Percentiles rank a stretch among this genome's conserved stretches.
These are phyloP conservation scores for Netelia fuscicornis DNA, from an alignment of 2,888 invertebrate species.

Conservation along the genomic window DNA sequence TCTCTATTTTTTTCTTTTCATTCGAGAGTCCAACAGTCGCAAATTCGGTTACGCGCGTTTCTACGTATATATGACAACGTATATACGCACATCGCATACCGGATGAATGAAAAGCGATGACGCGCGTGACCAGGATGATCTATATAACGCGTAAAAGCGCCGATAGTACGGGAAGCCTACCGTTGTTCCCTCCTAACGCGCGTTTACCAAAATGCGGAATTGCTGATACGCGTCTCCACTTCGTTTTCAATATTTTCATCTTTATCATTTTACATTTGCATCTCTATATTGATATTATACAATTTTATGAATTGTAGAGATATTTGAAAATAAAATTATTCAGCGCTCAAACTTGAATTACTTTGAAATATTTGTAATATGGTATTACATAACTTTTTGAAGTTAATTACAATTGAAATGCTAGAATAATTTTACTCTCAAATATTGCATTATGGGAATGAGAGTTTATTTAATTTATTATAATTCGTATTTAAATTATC, in stretches of 20 bases:
- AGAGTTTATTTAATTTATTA: too few species aligned
- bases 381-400: too few species aligned
- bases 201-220: too few species aligned
- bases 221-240: neutral
- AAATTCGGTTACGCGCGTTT: conserved; percentile 51
- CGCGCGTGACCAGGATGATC: conserved; percentile 44
- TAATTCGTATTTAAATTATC: too few species aligned
- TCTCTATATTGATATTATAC: neutral
- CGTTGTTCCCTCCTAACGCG: neutral
- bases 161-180: neutral
- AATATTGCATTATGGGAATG: too few species aligned
- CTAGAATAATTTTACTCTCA: too few species aligned
- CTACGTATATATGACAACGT: conserved; percentile 9
- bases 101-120: conserved; percentile 60
- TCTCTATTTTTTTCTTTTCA: neutral
- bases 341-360: neutral
- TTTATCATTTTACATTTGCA: neutral
- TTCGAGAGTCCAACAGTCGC: conserved; percentile 11
- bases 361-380: too few species aligned
- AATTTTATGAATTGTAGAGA: neutral
- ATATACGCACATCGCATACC: conserved; percentile 37
- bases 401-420: too few species aligned
- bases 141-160: neutral
- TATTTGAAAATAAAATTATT: neutral
- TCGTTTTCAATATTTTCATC: neutral